Evolutionary conservation across 1,140 invertebrate genomes (phyloP).

Genomic region (Dendrolimus kikuchii): DNA sequence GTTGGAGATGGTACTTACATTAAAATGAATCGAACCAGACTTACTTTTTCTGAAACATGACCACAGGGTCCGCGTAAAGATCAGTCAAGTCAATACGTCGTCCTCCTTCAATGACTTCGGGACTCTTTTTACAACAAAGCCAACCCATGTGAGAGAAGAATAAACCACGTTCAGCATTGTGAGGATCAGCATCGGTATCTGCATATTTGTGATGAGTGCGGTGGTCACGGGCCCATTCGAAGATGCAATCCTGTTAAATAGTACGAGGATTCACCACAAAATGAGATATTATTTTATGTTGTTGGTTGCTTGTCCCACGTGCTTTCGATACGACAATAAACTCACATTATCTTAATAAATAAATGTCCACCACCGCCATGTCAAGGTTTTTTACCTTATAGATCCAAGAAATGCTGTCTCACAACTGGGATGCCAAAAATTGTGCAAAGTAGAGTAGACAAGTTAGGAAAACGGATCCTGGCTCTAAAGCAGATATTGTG

Average conservation of each 20-base stretch:
- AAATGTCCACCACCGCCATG: too few species aligned
- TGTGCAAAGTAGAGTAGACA: too few species aligned
- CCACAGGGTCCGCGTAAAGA: conserved; percentile 81
- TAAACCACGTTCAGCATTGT: conserved; percentile 85
- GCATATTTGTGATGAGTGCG: conserved; percentile 88
- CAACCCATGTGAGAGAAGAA: conserved; percentile 91
- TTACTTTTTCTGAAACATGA: conserved; percentile 82
- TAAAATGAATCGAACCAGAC: conserved; percentile 8
- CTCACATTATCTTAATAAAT: too few species aligned
- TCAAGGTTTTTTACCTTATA: too few species aligned
- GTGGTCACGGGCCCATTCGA: conserved; percentile 79
- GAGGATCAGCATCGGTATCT: conserved; percentile 87
- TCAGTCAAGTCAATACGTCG: conserved; percentile 81
- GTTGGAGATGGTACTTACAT: not conserved
- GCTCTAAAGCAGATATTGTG: too few species aligned
- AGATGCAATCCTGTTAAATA: conserved; percentile 53
- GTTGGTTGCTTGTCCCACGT: too few species aligned
- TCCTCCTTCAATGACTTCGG: conserved; percentile 81
- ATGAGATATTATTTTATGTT: not conserved
- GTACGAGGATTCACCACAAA: not conserved
- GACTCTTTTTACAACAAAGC: conserved; percentile 85
- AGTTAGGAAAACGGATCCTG: too few species aligned
- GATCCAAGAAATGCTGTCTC: too few species aligned
- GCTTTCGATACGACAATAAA: too few species aligned
- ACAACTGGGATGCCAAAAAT: too few species aligned